Evolutionary conservation across 2,888 invertebrate genomes (phyloP), one percentile per base, ranked within the genome.

Genomic region (Plebejus melissa): DNA sequence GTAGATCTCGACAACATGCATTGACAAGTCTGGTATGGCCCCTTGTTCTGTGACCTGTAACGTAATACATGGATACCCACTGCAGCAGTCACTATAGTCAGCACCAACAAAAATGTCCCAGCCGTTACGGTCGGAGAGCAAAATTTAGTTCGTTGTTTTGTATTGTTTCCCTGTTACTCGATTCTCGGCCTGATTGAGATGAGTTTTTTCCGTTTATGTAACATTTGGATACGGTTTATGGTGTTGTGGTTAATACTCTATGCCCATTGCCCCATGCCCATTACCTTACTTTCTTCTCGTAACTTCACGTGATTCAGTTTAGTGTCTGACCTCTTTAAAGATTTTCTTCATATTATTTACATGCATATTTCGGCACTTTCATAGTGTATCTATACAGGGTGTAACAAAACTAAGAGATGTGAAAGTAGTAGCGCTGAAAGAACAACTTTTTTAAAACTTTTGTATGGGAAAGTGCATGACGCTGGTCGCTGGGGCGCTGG

Each of bases 81-180:
- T 22, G 22, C 22, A 22, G 22, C 22, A 22, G 22, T 22, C 16
- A 54, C 46, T 16, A 54, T 22, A 58, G n/a, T 22, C 58, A 60
- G 28, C 28, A 9, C 60, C 28, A 60, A 60, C 28, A 28, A 22
- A 22, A 60, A 28, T 4, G 60, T 60, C 28, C 60, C 58, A 58
- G 58, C 7, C 78, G 82, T 85, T 84, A 82, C 85, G 86, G 85
- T 83, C 82, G 83, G 80, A 79, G 79, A 79, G 76, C 80, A 78
- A 78, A 81, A 81, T 83, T 81, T 78, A 32, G 76, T 77, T 76
- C 76, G 77, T 79, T 77, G 78, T 82, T 82, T 82, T 82, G 78
- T 79, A 75, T 81, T 80, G 78, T 79, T 80, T 78, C 78, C 60
- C 72, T 76, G 71, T 76, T 79, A 74, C 77, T 74, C 79, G 75